A percentile compares a stretch with the other conserved stretches of the same genome.
These are phyloP conservation scores for Hipparchia sbordonii DNA, from an alignment of 2,888 invertebrate genomes.

Conservation along the genomic window DNA sequence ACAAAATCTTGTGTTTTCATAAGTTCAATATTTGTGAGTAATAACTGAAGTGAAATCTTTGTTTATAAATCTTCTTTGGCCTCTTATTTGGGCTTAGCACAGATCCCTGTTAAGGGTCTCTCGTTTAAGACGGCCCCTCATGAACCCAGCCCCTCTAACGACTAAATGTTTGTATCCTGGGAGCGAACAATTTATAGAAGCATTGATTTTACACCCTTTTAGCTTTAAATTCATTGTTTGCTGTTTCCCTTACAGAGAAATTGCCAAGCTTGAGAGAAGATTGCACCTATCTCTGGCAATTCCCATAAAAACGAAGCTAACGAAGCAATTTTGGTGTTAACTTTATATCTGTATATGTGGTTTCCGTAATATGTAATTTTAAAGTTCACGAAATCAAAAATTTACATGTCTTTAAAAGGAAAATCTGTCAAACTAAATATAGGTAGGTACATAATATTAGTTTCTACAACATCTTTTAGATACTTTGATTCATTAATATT, in stretches of 20 bases:
- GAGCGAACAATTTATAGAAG: conserved; percentile 32
- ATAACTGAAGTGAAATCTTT: not conserved
- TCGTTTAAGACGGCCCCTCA: conserved; percentile 33
- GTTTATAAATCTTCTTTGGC: conserved; percentile 24
- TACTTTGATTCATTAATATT: too few species aligned
- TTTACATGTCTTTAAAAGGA: too few species aligned
- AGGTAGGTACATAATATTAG: too few species aligned
- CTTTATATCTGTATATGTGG: too few species aligned
- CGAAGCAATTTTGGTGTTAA: too few species aligned
- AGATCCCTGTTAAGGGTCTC: conserved; percentile 35
- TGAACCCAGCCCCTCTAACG: conserved; percentile 19
- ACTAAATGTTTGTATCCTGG: conserved; percentile 30
- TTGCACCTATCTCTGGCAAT: too few species aligned
- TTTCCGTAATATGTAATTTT: too few species aligned
- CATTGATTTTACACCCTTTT: conserved; percentile 39
- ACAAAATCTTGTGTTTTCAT: not conserved
- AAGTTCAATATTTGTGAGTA: not conserved
- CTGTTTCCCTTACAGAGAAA: conserved; percentile 12
- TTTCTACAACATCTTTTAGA: too few species aligned
- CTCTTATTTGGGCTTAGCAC: conserved; percentile 33
- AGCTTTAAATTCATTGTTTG: conserved; percentile 29
- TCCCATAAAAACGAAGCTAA: too few species aligned
- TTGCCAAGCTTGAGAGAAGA: not conserved
- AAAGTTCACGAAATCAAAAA: too few species aligned
- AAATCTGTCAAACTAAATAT: too few species aligned